phyloP scores from a whole-genome alignment of 1,140 invertebrate species.

The Procambarus clarkii region DNA sequence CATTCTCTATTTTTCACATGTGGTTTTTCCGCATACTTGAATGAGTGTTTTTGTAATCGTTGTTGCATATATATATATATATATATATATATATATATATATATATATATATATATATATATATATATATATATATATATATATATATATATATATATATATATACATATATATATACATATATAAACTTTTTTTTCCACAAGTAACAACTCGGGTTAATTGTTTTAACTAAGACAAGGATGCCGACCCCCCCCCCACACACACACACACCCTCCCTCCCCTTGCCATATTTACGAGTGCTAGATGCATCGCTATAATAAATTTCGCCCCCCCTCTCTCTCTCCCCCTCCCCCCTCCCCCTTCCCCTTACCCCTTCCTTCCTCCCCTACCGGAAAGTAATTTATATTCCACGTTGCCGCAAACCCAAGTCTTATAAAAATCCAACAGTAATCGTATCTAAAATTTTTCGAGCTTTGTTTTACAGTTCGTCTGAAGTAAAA shows the following conservation, averaged over 20 bases:
- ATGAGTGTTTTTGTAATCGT: no score
- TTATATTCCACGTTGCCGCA: slow-evolving; percentile 46
- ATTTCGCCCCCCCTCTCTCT: slow-evolving; percentile 11
- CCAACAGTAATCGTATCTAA: slow-evolving; percentile 55
- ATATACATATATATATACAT: neutral
- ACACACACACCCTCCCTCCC: neutral
- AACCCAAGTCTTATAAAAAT: slow-evolving; percentile 53
- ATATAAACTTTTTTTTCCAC: neutral
- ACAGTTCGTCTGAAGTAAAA: slow-evolving; percentile 46
- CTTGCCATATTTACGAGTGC: slow-evolving; percentile 51
- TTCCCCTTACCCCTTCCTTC: neutral
- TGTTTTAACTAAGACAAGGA: slow-evolving; percentile 38
- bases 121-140: slow-evolving; percentile 2
- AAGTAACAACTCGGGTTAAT: slow-evolving; percentile 33
- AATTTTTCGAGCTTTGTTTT: slow-evolving; percentile 65
- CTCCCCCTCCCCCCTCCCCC: neutral
- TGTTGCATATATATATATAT: no score
- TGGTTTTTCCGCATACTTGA: no score
- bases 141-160: neutral
- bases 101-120: slow-evolving; percentile 8
- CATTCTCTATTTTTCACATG: no score
- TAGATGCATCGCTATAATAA: slow-evolving; percentile 44
- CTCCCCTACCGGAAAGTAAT: slow-evolving; percentile 24
- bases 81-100: neutral
- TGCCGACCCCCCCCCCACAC: neutral